Conservation (phyloP, 2,888 invertebrate species). For the Xestoiulus laeticollis region DNA sequence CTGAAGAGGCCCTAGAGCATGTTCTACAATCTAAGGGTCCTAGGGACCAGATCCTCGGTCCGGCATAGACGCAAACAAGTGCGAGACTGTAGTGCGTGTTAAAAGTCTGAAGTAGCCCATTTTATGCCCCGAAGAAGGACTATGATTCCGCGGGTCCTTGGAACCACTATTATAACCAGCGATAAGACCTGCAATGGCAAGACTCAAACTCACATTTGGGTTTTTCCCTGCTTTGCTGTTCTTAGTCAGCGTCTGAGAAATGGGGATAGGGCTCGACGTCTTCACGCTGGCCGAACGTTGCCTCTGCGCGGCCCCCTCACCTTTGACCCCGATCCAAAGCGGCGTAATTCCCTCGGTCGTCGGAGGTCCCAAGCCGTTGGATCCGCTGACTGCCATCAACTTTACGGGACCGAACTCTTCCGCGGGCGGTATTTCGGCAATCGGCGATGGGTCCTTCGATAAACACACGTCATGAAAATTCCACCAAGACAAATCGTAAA, state of each 20-base stretch:
- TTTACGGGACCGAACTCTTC: background rate
- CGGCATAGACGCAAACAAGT: too few relatives aligned
- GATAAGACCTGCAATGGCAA: background rate
- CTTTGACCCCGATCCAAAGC: background rate
- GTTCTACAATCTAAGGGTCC: too few relatives aligned
- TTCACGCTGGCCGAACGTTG: conserved; percentile 61
- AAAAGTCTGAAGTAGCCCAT: too few relatives aligned
- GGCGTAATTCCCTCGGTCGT: background rate
- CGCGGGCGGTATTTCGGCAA: background rate
- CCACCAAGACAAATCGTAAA: background rate
- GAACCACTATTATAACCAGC: too few relatives aligned
- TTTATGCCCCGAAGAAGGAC: too few relatives aligned
- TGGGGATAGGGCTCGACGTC: conserved; percentile 79
- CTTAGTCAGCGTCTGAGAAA: conserved; percentile 60
- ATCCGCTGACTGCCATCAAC: background rate
- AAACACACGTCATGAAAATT: background rate
- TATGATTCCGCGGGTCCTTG: too few relatives aligned
- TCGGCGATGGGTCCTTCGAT: conserved; percentile 44
- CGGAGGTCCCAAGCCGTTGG: background rate
- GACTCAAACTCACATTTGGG: conserved; percentile 47
- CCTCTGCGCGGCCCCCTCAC: background rate
- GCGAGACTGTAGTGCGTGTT: too few relatives aligned
- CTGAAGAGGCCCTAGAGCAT: too few relatives aligned
- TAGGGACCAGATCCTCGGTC: too few relatives aligned
- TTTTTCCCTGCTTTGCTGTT: conserved; percentile 45